Evolutionary conservation across 2,888 invertebrate genomes (phyloP).

Genomic region (Ormyrus rosae): DNA sequence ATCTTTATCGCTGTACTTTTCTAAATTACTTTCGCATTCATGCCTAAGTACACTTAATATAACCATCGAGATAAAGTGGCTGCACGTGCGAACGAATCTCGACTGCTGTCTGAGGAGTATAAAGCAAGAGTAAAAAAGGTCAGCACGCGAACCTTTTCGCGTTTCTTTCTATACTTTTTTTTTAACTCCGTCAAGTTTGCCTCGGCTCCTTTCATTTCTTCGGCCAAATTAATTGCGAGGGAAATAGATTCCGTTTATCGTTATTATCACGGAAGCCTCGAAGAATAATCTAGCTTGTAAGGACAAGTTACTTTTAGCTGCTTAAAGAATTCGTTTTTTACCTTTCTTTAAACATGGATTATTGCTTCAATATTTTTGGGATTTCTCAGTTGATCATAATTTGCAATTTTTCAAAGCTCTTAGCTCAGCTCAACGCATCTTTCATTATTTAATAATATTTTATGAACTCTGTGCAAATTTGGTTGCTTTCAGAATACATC

Average conservation of each 20-base stretch:
- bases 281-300: too few relatives aligned
- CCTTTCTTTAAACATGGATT: too few relatives aligned
- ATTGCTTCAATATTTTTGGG: too few relatives aligned
- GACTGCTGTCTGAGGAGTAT: constrained; percentile 12
- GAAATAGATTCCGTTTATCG: constrained; percentile 1
- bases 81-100: constrained; percentile 50
- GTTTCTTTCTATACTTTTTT: constrained; percentile 12
- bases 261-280: not conserved
- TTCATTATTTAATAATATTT: too few relatives aligned
- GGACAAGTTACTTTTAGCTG: too few relatives aligned
- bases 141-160: constrained; percentile 42
- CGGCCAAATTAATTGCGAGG: not conserved
- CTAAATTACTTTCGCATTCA: constrained; percentile 52
- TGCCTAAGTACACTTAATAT: constrained; percentile 47
- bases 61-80: constrained; percentile 48
- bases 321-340: too few relatives aligned
- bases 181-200: constrained; percentile 2
- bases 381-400: too few relatives aligned
- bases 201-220: not conserved
- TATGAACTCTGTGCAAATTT: too few relatives aligned
- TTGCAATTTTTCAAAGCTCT: too few relatives aligned
- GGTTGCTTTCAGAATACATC: too few relatives aligned
- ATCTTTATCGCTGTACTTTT: constrained; percentile 48
- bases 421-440: too few relatives aligned
- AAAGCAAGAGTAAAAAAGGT: not conserved